phyloP scores from a whole-genome alignment of 2,113 vertebrate genomes.

The Callipepla squamata region DNA sequence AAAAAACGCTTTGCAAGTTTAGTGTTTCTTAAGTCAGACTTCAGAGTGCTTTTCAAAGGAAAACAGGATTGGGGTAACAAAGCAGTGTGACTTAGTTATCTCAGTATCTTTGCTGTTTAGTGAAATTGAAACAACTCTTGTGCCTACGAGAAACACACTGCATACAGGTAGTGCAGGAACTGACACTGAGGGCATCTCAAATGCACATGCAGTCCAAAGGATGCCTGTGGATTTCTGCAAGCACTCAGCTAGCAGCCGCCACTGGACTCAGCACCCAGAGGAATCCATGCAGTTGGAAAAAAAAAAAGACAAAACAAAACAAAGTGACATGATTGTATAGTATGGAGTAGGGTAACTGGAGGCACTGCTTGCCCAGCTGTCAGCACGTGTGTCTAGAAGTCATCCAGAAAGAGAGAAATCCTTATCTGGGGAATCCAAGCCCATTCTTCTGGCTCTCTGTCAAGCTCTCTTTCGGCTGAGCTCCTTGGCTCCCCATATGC shows the following conservation, averaged over 20 bases:
- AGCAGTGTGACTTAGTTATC: background rate
- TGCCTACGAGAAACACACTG: background rate
- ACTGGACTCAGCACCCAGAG: background rate
- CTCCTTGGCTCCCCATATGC: background rate
- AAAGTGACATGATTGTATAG: background rate
- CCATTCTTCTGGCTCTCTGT: background rate
- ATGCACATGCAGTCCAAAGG: no score
- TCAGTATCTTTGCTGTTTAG: background rate
- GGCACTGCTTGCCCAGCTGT: background rate
- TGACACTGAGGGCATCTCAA: no score
- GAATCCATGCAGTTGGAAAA: background rate
- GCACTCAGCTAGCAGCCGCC: no score
- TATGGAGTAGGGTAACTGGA: background rate
- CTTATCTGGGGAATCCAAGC: conserved; percentile 10
- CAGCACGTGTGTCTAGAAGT: conserved; percentile 27
- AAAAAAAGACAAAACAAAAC: background rate
- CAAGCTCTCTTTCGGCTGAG: background rate
- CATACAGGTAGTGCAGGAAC: no score
- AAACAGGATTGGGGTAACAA: background rate
- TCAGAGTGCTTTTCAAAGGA: background rate
- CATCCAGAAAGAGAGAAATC: conserved; percentile 38
- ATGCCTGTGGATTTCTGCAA: no score
- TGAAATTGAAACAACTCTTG: background rate
- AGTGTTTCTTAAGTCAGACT: background rate
- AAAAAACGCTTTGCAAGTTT: background rate